Percentiles rank a stretch among this genome's conserved stretches.
These are phyloP conservation scores for Dynastes tityus DNA, from an alignment of 2,888 invertebrate species.

Conservation along the genomic window DNA sequence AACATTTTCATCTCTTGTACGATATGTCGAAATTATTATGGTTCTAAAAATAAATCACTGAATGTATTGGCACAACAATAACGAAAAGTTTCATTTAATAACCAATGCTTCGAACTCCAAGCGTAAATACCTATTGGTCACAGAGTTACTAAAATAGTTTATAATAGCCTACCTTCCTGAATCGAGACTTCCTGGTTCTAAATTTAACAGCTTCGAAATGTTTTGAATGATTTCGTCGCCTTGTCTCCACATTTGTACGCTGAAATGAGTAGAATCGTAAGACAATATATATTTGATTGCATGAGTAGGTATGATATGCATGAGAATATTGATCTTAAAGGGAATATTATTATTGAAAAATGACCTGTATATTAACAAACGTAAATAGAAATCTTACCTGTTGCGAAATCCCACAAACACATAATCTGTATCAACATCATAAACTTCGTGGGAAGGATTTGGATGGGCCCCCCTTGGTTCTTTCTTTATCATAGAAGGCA, in stretches of 20 bases:
- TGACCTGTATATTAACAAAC: not conserved
- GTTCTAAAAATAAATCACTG: too few species aligned
- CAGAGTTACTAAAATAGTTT: too few species aligned
- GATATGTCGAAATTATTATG: too few species aligned
- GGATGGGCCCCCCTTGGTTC: conserved; percentile 67
- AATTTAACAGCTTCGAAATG: conserved; percentile 80
- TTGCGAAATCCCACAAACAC: conserved; percentile 85
- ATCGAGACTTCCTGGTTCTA: conserved; percentile 77
- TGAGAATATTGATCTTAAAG: too few species aligned
- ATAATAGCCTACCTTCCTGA: conserved; percentile 75
- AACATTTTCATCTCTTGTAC: too few species aligned
- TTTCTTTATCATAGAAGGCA: conserved; percentile 67
- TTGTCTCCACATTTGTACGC: conserved; percentile 80
- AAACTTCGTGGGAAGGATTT: conserved; percentile 63
- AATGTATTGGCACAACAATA: too few species aligned
- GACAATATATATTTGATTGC: conserved; percentile 3
- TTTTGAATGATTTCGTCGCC: conserved; percentile 82
- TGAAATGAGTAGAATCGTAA: conserved; percentile 60
- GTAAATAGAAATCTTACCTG: conserved; percentile 71
- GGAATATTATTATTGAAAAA: too few species aligned
- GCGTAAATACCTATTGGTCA: not conserved
- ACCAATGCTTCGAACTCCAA: not conserved
- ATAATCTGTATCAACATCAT: conserved; percentile 84
- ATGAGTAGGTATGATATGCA: too few species aligned
- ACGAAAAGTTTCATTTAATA: too few species aligned